Percentiles rank a stretch among this genome's conserved stretches.
Evolutionary conservation across 2,888 invertebrate species (phyloP).

Genomic region (Suillia variegata): DNA sequence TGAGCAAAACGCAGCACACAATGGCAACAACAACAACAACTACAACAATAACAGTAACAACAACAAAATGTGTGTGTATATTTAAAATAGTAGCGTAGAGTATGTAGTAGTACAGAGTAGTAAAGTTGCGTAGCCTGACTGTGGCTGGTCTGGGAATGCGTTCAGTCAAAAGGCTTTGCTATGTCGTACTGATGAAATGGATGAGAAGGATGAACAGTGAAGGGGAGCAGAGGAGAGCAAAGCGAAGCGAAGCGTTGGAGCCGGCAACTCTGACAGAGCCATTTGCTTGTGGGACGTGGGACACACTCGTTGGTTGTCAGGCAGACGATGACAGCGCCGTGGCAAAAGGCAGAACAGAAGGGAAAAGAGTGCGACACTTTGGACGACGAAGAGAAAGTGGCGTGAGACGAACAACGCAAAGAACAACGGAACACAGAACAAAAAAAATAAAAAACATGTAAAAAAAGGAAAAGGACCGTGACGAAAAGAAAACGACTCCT

Average conservation of each 20-base stretch:
- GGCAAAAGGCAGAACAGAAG: no score
- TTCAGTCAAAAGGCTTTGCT: conserved; percentile 10
- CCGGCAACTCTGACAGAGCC: conserved; percentile 22
- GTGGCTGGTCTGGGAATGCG: neutral
- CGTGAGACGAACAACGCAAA: conserved; percentile 34
- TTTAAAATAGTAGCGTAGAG: conserved; percentile 22
- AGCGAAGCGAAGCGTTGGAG: conserved; percentile 13
- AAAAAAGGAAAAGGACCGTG: conserved; percentile 36
- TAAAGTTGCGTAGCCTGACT: conserved; percentile 25
- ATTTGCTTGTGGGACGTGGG: conserved; percentile 11
- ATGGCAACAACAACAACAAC: no score
- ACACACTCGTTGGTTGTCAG: conserved; percentile 21
- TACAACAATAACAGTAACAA: no score
- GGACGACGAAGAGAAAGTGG: conserved; percentile 36
- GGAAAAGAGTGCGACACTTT: no score
- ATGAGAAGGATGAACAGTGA: no score
- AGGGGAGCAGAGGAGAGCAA: neutral
- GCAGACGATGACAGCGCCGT: conserved; percentile 48
- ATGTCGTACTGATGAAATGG: no score
- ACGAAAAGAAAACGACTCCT: conserved; percentile 37
- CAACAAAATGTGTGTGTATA: conserved; percentile 27
- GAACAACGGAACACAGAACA: conserved; percentile 40
- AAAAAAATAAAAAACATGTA: no score
- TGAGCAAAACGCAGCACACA: conserved; percentile 48
- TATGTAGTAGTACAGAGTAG: conserved; percentile 32